A percentile compares a stretch with the other conserved stretches of the same genome.
phyloP scores from a whole-genome alignment of 2,888 invertebrate species.

The Calameuta idolon region DNA sequence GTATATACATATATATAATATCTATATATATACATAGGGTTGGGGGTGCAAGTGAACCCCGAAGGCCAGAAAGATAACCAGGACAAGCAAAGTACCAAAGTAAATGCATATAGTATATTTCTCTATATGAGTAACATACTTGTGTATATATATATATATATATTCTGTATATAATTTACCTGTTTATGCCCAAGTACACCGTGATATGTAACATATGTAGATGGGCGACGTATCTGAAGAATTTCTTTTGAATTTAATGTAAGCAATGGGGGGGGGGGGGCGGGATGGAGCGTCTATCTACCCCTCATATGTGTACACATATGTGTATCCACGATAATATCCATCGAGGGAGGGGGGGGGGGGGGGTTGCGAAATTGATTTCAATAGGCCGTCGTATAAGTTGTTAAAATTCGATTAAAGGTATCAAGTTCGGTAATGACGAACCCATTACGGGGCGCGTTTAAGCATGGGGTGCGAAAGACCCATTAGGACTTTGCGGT shows the following conservation, averaged over 20 bases:
- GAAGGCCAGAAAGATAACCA: background rate
- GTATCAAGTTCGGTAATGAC: constrained; percentile 46
- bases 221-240: background rate
- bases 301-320: background rate
- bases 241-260: background rate
- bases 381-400: constrained; percentile 33
- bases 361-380: constrained; percentile 26
- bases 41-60: background rate
- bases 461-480: constrained; percentile 2
- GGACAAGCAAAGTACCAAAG: background rate
- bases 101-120: background rate
- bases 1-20: too few species aligned
- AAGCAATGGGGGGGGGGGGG: background rate
- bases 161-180: background rate
- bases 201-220: background rate
- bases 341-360: background rate
- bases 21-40: background rate
- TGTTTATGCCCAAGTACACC: background rate
- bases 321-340: background rate
- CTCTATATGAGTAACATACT: too few species aligned
- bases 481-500: constrained; percentile 1
- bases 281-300: background rate
- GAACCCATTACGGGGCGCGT: constrained; percentile 35
- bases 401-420: constrained; percentile 51
- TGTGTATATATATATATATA: background rate